phyloP scores from a whole-genome alignment of 2,888 invertebrate genomes.

The Rotaria macrura region DNA sequence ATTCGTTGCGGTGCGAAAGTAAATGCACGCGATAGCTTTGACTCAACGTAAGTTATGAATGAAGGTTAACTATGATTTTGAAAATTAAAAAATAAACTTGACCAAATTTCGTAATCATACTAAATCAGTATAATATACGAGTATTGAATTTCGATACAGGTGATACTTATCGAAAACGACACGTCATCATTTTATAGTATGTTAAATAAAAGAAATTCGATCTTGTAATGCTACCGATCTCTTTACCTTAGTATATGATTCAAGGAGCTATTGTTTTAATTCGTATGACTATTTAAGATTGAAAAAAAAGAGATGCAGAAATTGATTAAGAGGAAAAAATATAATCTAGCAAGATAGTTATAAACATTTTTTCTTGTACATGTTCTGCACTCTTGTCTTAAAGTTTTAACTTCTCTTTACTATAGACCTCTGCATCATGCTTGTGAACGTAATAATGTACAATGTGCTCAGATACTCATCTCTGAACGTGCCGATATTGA shows the following conservation, averaged over 20 bases:
- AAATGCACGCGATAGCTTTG: not conserved
- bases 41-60: not conserved
- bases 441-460: not conserved
- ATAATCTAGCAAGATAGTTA: too few relatives aligned
- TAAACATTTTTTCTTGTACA: too few relatives aligned
- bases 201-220: not conserved
- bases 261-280: not conserved
- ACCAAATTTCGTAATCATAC: too few relatives aligned
- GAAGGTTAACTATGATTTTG: too few relatives aligned
- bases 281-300: not conserved
- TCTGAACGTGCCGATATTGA: not conserved
- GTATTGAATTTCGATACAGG: not conserved
- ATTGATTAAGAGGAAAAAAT: too few relatives aligned
- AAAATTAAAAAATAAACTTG: too few relatives aligned
- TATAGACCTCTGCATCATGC: not conserved
- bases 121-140: not conserved
- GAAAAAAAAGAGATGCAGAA: too few relatives aligned
- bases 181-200: not conserved
- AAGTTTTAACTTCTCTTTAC: not conserved
- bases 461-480: not conserved
- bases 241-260: too few relatives aligned
- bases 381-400: too few relatives aligned
- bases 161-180: not conserved
- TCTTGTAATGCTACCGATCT: not conserved
- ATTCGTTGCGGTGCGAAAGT: not conserved